Conservation (phyloP, 1,140 invertebrate genomes). For the Psilanteris sp. region DNA sequence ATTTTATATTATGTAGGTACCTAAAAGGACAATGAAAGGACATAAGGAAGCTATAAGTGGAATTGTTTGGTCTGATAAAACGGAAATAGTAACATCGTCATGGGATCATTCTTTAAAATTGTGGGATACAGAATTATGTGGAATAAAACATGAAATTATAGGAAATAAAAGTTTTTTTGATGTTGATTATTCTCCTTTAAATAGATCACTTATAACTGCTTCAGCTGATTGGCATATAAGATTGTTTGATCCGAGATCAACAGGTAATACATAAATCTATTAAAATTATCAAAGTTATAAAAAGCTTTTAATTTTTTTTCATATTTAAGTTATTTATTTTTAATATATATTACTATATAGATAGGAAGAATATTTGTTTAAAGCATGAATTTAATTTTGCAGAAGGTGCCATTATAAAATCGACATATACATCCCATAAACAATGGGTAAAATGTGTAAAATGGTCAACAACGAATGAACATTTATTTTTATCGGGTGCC, state of each 20-base stretch:
- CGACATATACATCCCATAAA: constrained; percentile 92
- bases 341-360: constrained; percentile 10
- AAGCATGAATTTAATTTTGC: no score
- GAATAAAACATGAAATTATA: constrained; percentile 88
- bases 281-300: no score
- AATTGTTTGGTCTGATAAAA: constrained; percentile 89
- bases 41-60: constrained; percentile 94
- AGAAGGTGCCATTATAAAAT: constrained; percentile 87
- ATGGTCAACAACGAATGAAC: constrained; percentile 92
- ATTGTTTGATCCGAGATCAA: constrained; percentile 94
- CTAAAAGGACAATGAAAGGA: constrained; percentile 92
- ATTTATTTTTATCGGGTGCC: constrained; percentile 95
- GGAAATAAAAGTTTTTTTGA: constrained; percentile 96
- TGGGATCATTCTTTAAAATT: constrained; percentile 98
- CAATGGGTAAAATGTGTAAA: constrained; percentile 94
- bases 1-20: constrained; percentile 82
- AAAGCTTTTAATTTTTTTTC: constrained; percentile 5
- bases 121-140: constrained; percentile 94
- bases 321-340: constrained; percentile 4
- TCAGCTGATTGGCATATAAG: constrained; percentile 94
- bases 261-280: no score
- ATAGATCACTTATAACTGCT: constrained; percentile 88
- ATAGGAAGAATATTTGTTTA: no score
- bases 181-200: constrained; percentile 89
- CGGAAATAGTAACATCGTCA: constrained; percentile 89